Conservation (phyloP, 2,888 invertebrate species). For the Alentia gelatinosa region DNA sequence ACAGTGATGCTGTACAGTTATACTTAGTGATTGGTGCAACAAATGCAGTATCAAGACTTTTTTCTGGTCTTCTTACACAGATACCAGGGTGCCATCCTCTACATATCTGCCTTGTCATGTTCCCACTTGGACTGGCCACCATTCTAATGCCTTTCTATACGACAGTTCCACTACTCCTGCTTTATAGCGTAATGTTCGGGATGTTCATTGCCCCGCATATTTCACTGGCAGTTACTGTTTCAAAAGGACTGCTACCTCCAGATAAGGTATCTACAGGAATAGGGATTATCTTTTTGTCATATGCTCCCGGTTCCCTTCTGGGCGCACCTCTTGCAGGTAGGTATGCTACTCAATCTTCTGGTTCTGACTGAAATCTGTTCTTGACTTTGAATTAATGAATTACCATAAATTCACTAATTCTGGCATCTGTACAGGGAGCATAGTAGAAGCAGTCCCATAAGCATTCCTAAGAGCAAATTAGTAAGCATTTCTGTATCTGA, state of each 20-base stretch:
- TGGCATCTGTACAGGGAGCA: too few relatives aligned
- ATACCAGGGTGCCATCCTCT: not conserved
- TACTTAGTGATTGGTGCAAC: not conserved
- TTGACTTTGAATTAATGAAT: too few relatives aligned
- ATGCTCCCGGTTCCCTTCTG: not conserved
- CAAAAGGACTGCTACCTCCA: not conserved
- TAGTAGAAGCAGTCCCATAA: too few relatives aligned
- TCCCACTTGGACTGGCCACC: slow-evolving; percentile 2
- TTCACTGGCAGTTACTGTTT: not conserved
- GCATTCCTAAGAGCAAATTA: too few relatives aligned
- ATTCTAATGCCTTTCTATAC: not conserved
- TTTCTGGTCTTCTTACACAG: not conserved
- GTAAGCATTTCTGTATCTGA: too few relatives aligned
- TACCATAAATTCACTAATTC: too few relatives aligned
- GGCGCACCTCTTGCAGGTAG: slow-evolving; percentile 24
- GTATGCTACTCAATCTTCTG: too few relatives aligned
- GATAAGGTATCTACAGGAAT: not conserved
- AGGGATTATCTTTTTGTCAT: not conserved
- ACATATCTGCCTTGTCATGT: not conserved
- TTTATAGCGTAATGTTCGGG: not conserved
- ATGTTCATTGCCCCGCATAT: not conserved
- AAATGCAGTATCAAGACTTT: not conserved
- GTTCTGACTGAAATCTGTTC: too few relatives aligned
- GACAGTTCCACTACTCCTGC: not conserved
- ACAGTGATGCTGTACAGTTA: not conserved